Evolutionary conservation across 1,140 invertebrate genomes (phyloP).

Genomic region (Rhopalosiphum maidis): DNA sequence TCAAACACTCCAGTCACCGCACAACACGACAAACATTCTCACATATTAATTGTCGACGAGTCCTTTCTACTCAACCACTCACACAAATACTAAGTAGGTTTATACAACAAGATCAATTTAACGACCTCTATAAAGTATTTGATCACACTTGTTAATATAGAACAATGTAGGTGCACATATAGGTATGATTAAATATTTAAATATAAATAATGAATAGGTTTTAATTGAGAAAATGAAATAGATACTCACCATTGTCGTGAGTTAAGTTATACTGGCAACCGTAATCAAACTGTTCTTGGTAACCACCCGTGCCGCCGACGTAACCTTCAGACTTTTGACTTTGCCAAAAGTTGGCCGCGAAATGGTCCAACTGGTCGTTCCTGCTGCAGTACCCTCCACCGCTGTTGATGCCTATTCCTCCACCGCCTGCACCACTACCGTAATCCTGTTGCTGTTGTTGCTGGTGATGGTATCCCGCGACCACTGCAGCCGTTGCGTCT

Average conservation of each 20-base stretch:
- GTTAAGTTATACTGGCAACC: constrained; percentile 48
- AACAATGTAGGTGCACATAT: not conserved
- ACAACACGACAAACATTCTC: not conserved
- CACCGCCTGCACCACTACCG: not conserved
- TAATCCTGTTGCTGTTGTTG: constrained; percentile 21
- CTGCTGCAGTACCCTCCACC: constrained; percentile 10
- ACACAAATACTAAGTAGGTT: not conserved
- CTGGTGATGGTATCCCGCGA: constrained; percentile 32
- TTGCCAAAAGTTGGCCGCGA: constrained; percentile 39
- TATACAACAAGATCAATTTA: not conserved
- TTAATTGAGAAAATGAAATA: not conserved
- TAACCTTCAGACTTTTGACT: constrained; percentile 34
- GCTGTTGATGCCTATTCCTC: not conserved
- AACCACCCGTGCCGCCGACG: not conserved
- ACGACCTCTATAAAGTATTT: not conserved
- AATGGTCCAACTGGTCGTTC: constrained; percentile 44
- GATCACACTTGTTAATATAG: not conserved
- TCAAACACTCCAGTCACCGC: not conserved
- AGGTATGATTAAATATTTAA: not conserved
- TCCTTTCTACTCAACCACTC: not conserved
- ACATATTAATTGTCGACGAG: not conserved
- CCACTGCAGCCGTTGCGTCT: not conserved
- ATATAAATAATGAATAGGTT: not conserved
- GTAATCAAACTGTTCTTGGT: constrained; percentile 50
- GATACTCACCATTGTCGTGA: constrained; percentile 38